These are phyloP conservation scores for Epinotia nisella DNA, from an alignment of 2,888 invertebrate genomes.

Conservation along the genomic window DNA sequence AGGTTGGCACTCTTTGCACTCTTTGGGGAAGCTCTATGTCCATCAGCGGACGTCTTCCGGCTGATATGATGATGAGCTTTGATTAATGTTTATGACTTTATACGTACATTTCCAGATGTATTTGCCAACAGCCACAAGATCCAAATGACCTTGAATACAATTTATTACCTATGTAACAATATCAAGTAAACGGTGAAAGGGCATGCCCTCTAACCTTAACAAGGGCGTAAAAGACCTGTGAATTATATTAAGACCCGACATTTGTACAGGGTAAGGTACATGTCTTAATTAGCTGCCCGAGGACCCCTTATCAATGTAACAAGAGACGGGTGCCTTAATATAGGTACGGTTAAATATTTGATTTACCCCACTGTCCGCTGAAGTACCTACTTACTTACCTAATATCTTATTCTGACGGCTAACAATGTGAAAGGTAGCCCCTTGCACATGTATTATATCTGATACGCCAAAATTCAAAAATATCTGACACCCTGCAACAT, in stretches of 20 bases:
- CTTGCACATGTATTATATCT: no score
- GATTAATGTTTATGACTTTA: no score
- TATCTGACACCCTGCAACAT: no score
- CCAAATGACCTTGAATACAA: neutral
- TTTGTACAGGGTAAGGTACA: neutral
- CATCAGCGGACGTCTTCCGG: no score
- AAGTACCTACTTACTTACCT: no score
- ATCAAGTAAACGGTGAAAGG: neutral
- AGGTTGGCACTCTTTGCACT: no score
- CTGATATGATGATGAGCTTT: no score
- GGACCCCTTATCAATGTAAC: conserved; percentile 18
- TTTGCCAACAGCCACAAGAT: neutral
- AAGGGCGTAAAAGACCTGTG: neutral
- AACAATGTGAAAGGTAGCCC: no score
- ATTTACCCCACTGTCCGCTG: neutral
- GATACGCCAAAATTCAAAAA: no score
- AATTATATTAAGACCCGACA: neutral
- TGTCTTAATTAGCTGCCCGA: conserved; percentile 24
- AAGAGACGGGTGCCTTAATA: conserved; percentile 1
- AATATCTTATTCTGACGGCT: no score
- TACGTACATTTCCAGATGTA: neutral
- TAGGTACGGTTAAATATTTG: conserved; percentile 14
- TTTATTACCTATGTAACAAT: neutral
- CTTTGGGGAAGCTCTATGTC: no score
- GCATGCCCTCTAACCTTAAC: neutral